Conservation (phyloP, 2,888 invertebrate genomes). For the Drepana falcataria region DNA sequence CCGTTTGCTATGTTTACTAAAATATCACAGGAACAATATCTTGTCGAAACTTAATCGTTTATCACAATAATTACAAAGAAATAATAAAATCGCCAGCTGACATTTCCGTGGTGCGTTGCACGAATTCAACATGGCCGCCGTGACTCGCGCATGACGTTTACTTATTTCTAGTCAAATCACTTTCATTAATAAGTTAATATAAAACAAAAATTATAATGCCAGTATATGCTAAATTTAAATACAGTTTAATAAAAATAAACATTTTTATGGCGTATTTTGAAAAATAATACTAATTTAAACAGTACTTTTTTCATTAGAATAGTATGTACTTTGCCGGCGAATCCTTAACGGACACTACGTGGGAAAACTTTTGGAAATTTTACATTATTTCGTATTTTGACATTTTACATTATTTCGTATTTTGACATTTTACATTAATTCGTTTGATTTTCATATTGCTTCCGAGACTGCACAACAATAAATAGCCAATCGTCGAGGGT, state of each 20-base stretch:
- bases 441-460: background rate
- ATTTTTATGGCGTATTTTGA: too few relatives aligned
- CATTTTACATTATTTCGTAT: conserved; percentile 7
- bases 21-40: conserved; percentile 41
- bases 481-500: background rate
- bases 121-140: conserved; percentile 77
- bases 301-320: too few relatives aligned
- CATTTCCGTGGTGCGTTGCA: conserved; percentile 77
- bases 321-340: conserved; percentile 2
- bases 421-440: conserved; percentile 7
- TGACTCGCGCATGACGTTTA: conserved; percentile 69
- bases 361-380: conserved; percentile 33
- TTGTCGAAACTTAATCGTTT: conserved; percentile 36
- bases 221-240: conserved; percentile 3
- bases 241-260: too few relatives aligned
- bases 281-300: too few relatives aligned
- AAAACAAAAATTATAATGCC: conserved; percentile 20
- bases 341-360: conserved; percentile 50
- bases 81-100: conserved; percentile 74
- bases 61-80: conserved; percentile 59
- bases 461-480: background rate
- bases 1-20: conserved; percentile 29
- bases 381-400: conserved; percentile 6
- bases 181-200: conserved; percentile 19
- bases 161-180: conserved; percentile 35